A percentile compares a stretch with the other conserved stretches of the same genome.
These are phyloP conservation scores for Deroptyus accipitrinus DNA, from an alignment of 2,113 vertebrate species.

Conservation along the genomic window DNA sequence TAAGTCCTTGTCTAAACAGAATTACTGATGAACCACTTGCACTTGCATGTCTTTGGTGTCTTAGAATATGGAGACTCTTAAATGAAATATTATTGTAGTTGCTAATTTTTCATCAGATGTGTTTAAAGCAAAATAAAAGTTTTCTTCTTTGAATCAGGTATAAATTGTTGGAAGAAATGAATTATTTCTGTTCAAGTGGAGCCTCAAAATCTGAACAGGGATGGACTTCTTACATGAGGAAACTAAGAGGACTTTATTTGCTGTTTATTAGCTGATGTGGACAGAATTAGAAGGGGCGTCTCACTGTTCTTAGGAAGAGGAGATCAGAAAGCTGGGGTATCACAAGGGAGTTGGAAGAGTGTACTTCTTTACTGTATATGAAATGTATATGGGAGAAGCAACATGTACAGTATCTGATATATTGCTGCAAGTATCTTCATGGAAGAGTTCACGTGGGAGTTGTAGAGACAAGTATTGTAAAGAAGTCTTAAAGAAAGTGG, in stretches of 20 bases:
- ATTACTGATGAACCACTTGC: background rate
- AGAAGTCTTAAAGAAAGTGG: background rate
- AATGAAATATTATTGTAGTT: background rate
- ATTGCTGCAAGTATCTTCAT: background rate
- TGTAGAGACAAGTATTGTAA: background rate
- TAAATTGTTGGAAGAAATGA: background rate
- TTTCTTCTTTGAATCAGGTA: background rate
- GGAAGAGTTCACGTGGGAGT: background rate
- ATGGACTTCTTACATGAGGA: background rate
- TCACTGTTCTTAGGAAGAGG: background rate
- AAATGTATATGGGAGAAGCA: background rate
- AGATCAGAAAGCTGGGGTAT: background rate
- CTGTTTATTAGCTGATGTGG: background rate
- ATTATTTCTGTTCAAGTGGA: background rate
- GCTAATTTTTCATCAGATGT: background rate
- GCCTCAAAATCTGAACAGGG: background rate
- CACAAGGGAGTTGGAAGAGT: background rate
- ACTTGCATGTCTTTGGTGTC: background rate
- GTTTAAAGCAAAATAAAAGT: background rate
- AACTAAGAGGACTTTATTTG: background rate
- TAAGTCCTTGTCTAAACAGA: background rate
- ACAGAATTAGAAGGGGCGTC: background rate
- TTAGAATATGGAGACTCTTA: background rate
- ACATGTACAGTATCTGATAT: background rate
- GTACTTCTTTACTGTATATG: background rate